Conservation (phyloP, 2,113 vertebrate genomes). For the Pituophis catenifer region DNA sequence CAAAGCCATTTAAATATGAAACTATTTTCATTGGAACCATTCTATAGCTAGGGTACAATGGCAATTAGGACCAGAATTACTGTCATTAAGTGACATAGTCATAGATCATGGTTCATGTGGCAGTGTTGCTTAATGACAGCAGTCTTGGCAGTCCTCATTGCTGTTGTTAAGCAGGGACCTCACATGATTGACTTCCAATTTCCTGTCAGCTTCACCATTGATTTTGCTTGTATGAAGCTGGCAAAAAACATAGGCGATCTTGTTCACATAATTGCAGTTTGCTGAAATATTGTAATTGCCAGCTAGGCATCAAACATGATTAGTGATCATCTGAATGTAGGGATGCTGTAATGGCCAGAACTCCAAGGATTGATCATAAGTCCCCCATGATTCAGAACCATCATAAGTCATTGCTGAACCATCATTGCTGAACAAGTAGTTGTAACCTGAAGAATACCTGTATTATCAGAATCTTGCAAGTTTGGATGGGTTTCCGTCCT, state of each 20-base stretch:
- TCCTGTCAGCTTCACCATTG: neutral
- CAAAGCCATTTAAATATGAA: neutral
- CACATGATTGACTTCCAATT: neutral
- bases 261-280: neutral
- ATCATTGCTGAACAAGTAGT: neutral
- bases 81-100: neutral
- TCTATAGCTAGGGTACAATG: neutral
- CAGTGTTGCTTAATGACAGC: neutral
- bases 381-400: neutral
- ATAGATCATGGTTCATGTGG: neutral
- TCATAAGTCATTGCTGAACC: neutral
- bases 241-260: neutral
- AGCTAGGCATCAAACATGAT: neutral
- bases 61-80: neutral
- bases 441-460: neutral
- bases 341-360: neutral
- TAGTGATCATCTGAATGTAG: neutral
- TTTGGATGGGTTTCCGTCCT: neutral
- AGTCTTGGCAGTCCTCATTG: neutral
- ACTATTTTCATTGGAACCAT: neutral
- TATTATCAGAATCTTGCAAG: neutral
- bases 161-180: neutral
- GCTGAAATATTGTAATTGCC: neutral
- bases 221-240: neutral
- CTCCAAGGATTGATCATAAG: neutral